Percentiles rank a stretch among this genome's conserved stretches.
phyloP scores from a whole-genome alignment of 2,888 invertebrate genomes.

The Agrochola litura region DNA sequence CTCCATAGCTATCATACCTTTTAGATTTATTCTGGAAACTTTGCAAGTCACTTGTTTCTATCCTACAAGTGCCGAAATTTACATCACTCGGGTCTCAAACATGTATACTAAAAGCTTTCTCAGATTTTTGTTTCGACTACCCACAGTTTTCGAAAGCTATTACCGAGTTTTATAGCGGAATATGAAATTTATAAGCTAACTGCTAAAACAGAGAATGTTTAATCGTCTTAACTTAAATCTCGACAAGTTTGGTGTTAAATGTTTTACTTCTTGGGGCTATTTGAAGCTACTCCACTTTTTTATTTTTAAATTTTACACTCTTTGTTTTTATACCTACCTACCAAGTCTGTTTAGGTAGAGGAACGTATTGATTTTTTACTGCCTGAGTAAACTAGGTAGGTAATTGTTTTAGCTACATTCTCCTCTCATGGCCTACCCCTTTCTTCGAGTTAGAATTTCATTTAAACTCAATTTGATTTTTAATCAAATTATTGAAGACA shows the following conservation, averaged over 20 bases:
- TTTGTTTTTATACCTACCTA: not conserved
- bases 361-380: not conserved
- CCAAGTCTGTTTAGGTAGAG: not conserved
- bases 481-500: not conserved
- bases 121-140: conserved; percentile 37
- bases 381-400: not conserved
- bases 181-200: conserved; percentile 27
- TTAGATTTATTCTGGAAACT: conserved; percentile 56
- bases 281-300: not conserved
- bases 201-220: not conserved
- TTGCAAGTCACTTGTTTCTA: conserved; percentile 72
- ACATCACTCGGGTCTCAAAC: conserved; percentile 52
- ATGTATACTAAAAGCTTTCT: conserved; percentile 77
- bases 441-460: not conserved
- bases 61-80: conserved; percentile 72
- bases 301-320: not conserved
- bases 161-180: conserved; percentile 33
- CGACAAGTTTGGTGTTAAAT: conserved; percentile 21
- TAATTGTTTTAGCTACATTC: not conserved
- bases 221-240: not conserved
- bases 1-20: conserved; percentile 33
- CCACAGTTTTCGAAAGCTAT: conserved; percentile 35
- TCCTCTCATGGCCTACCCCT: not conserved
- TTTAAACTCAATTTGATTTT: conserved; percentile 17
- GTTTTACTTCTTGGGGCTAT: conserved; percentile 9